Evolutionary conservation across 2,888 invertebrate genomes (phyloP), one percentile per base, ranked within the genome.

Genomic region (Asteroscopus sphinx): DNA sequence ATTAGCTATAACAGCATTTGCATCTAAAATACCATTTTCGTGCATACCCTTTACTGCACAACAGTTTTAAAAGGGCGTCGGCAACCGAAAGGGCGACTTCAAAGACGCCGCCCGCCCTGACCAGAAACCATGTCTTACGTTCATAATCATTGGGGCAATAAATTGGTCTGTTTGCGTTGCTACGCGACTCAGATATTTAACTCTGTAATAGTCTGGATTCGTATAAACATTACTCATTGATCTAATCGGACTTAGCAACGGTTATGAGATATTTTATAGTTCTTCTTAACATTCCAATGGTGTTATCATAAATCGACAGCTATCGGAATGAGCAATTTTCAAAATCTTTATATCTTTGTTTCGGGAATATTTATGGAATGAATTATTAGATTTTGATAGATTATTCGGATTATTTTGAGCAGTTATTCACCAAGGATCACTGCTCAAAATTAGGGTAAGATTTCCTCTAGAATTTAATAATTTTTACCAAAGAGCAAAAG

Each of bases 81-180:
- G 67, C 81, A 73, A 71, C 67, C 46, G 61, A 75, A 76, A 79
- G 80, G 79, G 75, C 66, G 60, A 44, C 69, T 68, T 76, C 76
- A 81, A 82, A 84, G 73, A 57, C 68, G 56, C 79, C 80, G 79
- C 79, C 71, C 71, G 73, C 73, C 77, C 75, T 73, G 71, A 59
- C 78, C 77, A 80, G 77, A 79, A 76, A 68, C 49, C 49, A 64
- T 73, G 72, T 67, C 49, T 67, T 69, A 68, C 62, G 42, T 64
- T 59, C 53, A 48, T 63, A 67, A 72, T 65, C 63, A 54, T 61
- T 56, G 16, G 7, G 32, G 60, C 49, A 52, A 61, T 70, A 73
- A 70, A 68, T 65, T 67, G 41, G 40, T 52, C 52, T 60, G 58
- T 54, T 65, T 57, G 55, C 46, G 60, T 54, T 58, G 35, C 52